Evolutionary conservation across 2,113 vertebrate genomes (phyloP).

Genomic region (Vombatus ursinus): DNA sequence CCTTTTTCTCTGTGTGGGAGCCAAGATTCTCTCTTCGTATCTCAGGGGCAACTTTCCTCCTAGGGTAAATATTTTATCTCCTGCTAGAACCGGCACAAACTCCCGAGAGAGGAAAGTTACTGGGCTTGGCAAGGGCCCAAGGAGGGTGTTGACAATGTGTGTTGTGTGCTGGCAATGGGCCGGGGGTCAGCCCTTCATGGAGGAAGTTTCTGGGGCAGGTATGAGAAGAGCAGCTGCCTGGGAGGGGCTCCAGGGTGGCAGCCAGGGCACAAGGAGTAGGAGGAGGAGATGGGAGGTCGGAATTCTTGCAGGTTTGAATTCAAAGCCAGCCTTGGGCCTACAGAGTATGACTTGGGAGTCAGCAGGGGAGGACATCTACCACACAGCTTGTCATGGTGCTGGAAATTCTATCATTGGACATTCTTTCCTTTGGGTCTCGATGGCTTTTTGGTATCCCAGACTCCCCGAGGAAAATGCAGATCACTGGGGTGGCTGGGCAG

Average conservation of each 20-base stretch:
- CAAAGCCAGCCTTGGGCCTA: background rate
- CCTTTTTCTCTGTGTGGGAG: background rate
- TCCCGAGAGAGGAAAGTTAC: conserved; percentile 78
- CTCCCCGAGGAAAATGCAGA: background rate
- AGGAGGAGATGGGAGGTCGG: background rate
- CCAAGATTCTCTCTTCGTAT: background rate
- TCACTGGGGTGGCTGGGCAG: background rate
- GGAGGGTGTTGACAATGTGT: conserved; percentile 59
- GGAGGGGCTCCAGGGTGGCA: background rate
- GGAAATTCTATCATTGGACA: background rate
- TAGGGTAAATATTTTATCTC: background rate
- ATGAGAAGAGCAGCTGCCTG: conserved; percentile 68
- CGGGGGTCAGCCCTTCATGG: conserved; percentile 59
- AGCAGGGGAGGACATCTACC: background rate
- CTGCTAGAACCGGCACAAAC: background rate
- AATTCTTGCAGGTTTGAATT: background rate
- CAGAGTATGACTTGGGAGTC: background rate
- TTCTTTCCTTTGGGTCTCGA: background rate
- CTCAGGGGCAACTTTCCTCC: background rate
- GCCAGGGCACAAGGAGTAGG: background rate
- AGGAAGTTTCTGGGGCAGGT: conserved; percentile 74
- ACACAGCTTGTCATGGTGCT: background rate
- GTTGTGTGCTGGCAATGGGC: conserved; percentile 62
- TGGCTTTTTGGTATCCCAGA: conserved; percentile 37
- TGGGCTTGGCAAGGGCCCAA: conserved; percentile 61